phyloP scores from a whole-genome alignment of 2,888 invertebrate species.

The Pemphredon lugubris region DNA sequence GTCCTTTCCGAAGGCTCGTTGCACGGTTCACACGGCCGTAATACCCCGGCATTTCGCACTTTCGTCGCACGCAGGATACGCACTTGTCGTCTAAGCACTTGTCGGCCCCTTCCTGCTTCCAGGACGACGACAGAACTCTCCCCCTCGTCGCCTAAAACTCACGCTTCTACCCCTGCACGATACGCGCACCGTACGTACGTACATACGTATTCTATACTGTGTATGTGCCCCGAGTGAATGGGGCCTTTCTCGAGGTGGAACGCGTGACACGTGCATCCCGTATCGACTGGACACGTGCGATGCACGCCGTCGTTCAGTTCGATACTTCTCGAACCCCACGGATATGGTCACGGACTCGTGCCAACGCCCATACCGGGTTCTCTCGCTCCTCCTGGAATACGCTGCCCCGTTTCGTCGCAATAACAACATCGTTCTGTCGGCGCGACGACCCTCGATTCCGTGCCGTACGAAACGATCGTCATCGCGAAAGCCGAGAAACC shows the following conservation, averaged over 20 bases:
- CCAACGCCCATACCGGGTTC: too few relatives aligned
- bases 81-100: conserved; percentile 66
- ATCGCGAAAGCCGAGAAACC: background rate
- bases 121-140: conserved; percentile 1
- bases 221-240: conserved; percentile 27
- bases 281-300: conserved; percentile 64
- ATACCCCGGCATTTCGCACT: conserved; percentile 37
- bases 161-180: conserved; percentile 1
- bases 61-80: conserved; percentile 46
- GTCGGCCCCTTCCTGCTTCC: conserved; percentile 52
- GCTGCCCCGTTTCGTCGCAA: too few relatives aligned
- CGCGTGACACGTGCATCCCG: conserved; percentile 68
- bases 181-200: too few relatives aligned
- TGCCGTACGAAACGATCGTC: too few relatives aligned
- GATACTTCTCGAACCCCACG: conserved; percentile 35
- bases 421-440: background rate
- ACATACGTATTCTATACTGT: too few relatives aligned
- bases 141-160: background rate
- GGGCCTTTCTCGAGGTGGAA: conserved; percentile 47
- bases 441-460: too few relatives aligned
- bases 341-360: conserved; percentile 40
- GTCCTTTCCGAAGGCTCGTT: conserved; percentile 60
- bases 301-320: conserved; percentile 23
- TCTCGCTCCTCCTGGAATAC: too few relatives aligned
- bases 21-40: conserved; percentile 62